Base-by-base conservation (phyloP, 2,888 invertebrate species). In the Zaprionus lineosus region DNA sequence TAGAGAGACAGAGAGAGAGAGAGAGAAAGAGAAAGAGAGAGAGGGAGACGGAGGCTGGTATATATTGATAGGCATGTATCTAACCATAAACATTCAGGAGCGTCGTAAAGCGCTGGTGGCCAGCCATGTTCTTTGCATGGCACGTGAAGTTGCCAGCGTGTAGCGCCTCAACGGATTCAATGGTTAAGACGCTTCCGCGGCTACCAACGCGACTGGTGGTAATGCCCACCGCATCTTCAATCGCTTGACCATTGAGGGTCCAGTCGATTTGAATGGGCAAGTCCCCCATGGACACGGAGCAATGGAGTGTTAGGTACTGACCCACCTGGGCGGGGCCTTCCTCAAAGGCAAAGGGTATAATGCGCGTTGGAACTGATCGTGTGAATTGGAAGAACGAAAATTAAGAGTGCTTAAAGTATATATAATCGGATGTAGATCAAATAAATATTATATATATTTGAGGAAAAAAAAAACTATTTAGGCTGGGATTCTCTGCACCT, bases 321-420 rank as follows among this genome's bases (percentile, higher is more conserved):
- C 95, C 95, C 87, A 94, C 94, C 90, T 93, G 93, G 81, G 95
- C 93, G 84, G 95, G 94, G 74, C 93, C 92, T 89, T 93, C 92
- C 69, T 95, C 95, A 90, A 95, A 95, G 89, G 93, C 93, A 91
- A 95, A 95, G 85, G 95, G 95, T 90, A 92, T 93, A 91, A 96
- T 95, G 90, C 93, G 94, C 89, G 95, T 95, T 87, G 93, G 89
- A 91, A 95, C 95, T 96, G 93, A 90, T 47, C 15, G 12, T 9
- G 2, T 14, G 41, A 24, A 58, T 53, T 18, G 37, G 47, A 29
- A 52, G 41, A 34, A 47, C 46, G 24, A 59, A 62, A 71, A 44
- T 37, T 58, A 44, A 68, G 2, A 14, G 28, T 36, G 55, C 37
- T 44, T 16, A n/a, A 56, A 59, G n/a, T n/a, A n/a, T n/a, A n/a